Evolutionary conservation across 1,140 invertebrate genomes (phyloP), one percentile per base, ranked within the genome.

Genomic region (Heliothis subflexa): DNA sequence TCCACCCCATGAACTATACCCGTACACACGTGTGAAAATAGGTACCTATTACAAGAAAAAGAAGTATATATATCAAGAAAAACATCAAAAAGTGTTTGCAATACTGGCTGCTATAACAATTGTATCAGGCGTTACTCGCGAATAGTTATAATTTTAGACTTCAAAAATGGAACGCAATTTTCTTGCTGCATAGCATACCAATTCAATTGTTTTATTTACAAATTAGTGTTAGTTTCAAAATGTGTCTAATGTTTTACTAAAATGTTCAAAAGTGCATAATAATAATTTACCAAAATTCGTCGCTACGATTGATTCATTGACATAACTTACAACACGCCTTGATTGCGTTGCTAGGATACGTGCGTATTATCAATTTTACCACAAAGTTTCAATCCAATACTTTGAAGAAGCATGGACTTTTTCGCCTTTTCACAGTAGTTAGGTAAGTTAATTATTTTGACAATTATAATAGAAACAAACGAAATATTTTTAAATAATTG

Each of bases 281-380:
- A 21, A 16, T 28, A 21, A n/a, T n/a, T n/a, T 62, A 50, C 21
- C 52, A 40, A 50, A 61, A 80, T 61, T 50, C 45, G 12, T 73
- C 3, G 16, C 14, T 73, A 49, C 10, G 33, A 55, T 21, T 74
- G 61, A 61, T 61, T 74, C 33, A 61, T 49, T 25, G 54, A 28
- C 55, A 45, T 61, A 59, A 70, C 47, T 70, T 47, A 47, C 5
- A 62, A 64, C 71, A 50, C n/a, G 21, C 54, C 45, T 33, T 85
- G 88, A 89, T 90, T 89, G 81, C 74, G 89, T 91, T 91, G 88
- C 89, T 86, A 88, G 78, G 89, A 78, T 72, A 89, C 89, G 33
- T 28, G 55, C 76, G 78, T 76, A 84, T 82, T 84, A 79, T 84
- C 79, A 84, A 86, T 86, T 76, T 76, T 71, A 68, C 33, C 18